Evolutionary conservation across 1,140 invertebrate genomes (phyloP), one percentile per base, ranked within the genome.

Genomic region (Orchestia grillus): DNA sequence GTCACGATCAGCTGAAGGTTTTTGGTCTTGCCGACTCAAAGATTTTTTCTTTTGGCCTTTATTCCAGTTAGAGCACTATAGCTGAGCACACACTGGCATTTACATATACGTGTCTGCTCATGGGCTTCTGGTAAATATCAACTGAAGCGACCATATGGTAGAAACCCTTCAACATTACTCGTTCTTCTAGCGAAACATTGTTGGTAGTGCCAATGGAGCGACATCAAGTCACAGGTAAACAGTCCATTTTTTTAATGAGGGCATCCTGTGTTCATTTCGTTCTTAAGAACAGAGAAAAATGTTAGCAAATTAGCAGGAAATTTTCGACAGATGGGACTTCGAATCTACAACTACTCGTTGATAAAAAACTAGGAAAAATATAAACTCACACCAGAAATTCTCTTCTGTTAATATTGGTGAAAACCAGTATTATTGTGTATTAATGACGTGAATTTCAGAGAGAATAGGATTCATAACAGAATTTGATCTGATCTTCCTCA

Each of bases 1-100:
- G 92, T 94, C 92, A 94, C 92, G 92, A 94, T 94, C 92, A 47
- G 43, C 92, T 45, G 92, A 94, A 94, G 92, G 92, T 94, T 94
- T 91, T 94, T 94, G 92, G 92, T 94, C 92, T 94, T 94, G 92
- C 44, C 92, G 92, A 94, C 92, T 94, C 43, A 45, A 94, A 45
- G 92, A 94, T 94, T 94, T 94, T 94, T 94, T 94, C 43, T 44
- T 40, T 94, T 94, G 92, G 92, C 43, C 92, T 94, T 94, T 94
- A 94, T 94, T 94, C 92, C 43, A 94, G 92, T 94, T 94, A 94
- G 92, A 94, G 92, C 92, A 94, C 92, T 94, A 94, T 94, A 94
- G 92, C 92, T 94, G 92, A 45, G 92, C 44, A 94, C 92, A 94
- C 92, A 94, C 92, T 45, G 36, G 44, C 92, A 94, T 94, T 94